Base-by-base conservation (phyloP, 2,797 vertebrate species). In the Babyrousa celebensis region DNA sequence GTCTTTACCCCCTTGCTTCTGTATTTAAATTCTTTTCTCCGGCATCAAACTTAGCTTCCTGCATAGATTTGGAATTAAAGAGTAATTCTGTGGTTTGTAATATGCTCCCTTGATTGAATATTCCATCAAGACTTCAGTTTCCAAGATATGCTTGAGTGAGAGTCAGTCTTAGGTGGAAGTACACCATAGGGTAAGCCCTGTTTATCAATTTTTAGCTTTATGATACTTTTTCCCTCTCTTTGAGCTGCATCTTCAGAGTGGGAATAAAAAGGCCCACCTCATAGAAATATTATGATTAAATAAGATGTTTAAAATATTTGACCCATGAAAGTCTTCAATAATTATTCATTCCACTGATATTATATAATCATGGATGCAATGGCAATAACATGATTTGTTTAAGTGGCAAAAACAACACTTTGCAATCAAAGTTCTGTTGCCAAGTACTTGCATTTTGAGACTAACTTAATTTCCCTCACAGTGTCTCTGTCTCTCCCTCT, bases 201-300 rank as follows among this genome's bases (percentile, higher is more conserved):
- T 21, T 77, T 52, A 60, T 70, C 71, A 56, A 3, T 91, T 21
- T 40, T 25, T 32, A 2, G 18, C n/a, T 65, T 43, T 71, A 17
- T 21, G n/a, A 62, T 3, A 8, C n/a, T 25, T 25, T 2, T 36
- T 52, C 29, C 36, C 23, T 87, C 29, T 52, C 84, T 60, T 36
- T 25, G 68, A 87, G 54, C 11, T 65, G 15, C 23, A n/a, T 12
- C 75, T 75, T 82, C 18, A 54, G 20, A 62, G 62, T 12, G 11
- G 3, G 11, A 36, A 20, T 52, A 40, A n/a, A 82, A 82, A 75
- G 18, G 23, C 21, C 36, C 48, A n/a, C 62, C 21, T 72, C 29
- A 58, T 2, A 83, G 48, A 82, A 95, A 90, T 48, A 72, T 20
- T 32, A 21, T 11, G 36, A 77, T 62, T 87, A 79, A 93, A 86